A percentile compares a stretch with the other conserved stretches of the same genome.
phyloP scores from a whole-genome alignment of 2,113 vertebrate species.

The Lophochroa leadbeateri region DNA sequence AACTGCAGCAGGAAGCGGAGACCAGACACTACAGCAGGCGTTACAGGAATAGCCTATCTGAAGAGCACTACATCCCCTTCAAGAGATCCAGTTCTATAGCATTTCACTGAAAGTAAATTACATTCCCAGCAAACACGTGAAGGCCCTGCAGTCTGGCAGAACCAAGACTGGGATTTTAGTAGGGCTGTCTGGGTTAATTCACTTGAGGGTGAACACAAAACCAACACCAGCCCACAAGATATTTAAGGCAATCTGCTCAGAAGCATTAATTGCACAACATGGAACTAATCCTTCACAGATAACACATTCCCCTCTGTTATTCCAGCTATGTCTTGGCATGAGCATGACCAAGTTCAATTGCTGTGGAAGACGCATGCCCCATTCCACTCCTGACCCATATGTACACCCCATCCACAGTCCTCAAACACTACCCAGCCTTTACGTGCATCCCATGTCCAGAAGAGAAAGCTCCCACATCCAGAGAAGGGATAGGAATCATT shows the following conservation, averaged over 20 bases:
- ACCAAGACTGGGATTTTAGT: background rate
- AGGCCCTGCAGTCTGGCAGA: background rate
- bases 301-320: background rate
- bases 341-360: background rate
- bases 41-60: background rate
- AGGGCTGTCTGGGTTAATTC: background rate
- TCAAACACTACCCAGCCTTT: background rate
- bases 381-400: fast-evolving
- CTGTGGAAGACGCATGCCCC: fast-evolving
- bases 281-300: background rate
- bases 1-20: constrained; percentile 8
- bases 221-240: background rate
- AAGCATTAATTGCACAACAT: background rate
- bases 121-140: background rate
- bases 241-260: background rate
- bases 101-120: background rate
- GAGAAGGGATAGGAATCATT: background rate
- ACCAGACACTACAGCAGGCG: background rate
- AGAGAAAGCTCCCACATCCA: background rate
- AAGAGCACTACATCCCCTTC: background rate
- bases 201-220: background rate
- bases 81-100: background rate
- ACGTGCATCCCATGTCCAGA: background rate
- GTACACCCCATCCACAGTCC: background rate
- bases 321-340: background rate